Evolutionary conservation across 2,113 vertebrate genomes (phyloP), one percentile per base, ranked within the genome.

Genomic region (Cyprinodon tularosa): DNA sequence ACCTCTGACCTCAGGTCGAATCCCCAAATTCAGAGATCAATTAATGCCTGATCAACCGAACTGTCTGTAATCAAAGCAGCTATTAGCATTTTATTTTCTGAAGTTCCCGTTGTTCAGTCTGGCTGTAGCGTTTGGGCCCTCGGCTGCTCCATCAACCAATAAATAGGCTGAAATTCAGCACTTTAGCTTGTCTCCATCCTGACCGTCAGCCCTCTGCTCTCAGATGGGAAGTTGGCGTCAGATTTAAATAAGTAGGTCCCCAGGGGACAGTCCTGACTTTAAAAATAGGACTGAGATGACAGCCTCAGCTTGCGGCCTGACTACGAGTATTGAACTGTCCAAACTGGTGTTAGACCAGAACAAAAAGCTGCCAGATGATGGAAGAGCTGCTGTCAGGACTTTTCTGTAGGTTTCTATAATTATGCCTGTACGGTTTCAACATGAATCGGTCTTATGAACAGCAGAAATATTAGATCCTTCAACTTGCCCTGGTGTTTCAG

Each of bases 211-310:
- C 9, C 4, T 1, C 12, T 53, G 59, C 70, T 53, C 7, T 60
- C 66, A 77, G 48, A 67, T 48, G 59, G 10, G 57, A 12, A 76
- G 69, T 4, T 60, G 14, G 13, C 57, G 44, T 45, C 37, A 13
- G 77, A 68, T 66, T 74, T 36, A 39, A 72, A 84, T 20, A 73
- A 66, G 62, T 15, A 0, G 12, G 74, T 66, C 82, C 62, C 6
- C 0, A 2, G 40, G 84, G 60, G 66, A 86, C 74, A 20, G 38
- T 48, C 67, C 62, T 62, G 36, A 59, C 53, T 45, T 71, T 39
- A 73, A 45, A 76, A 68, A 42, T 15, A 48, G 48, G 4, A 22
- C 45, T 71, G 40, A 71, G 66, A 59, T 71, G 84, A 81, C 87
- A 66, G 66, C 71, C 68, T 3, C 29, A 48, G 70, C 69, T 67